Base-by-base conservation (phyloP, 2,113 vertebrate genomes). In the Bujurquina vittata region DNA sequence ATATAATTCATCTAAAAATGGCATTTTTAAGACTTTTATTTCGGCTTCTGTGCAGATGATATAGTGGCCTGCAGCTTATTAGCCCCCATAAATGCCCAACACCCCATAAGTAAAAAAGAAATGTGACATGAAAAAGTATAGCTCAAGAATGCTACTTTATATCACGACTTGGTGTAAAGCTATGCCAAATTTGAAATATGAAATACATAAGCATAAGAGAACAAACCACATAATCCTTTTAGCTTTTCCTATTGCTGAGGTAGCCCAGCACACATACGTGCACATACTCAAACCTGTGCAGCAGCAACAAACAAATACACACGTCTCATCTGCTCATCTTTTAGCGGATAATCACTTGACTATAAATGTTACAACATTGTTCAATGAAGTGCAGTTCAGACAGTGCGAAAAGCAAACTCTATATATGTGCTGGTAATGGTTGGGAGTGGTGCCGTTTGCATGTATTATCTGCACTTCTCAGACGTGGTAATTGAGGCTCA, bases 381-480 rank as follows among this genome's bases (percentile, higher is more conserved):
- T 91, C 61, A 88, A 86, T 88, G 87, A 88, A 92, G 88, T 89
- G 78, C 61, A 29, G 79, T 85, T 87, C 88, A 92, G 90, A 91
- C 90, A 67, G 84, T 55, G 88, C 69, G 87, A 92, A 85, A 89
- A 88, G 88, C 80, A 89, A 92, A 93, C 93, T 90, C 87, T 87
- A 88, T 92, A 75, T 90, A 58, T 87, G 87, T 88, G 80, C 87
- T 87, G 87, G 88, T 94, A 95, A 94, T 95, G 91, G 91, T 65
- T 59, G 84, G 86, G 89, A 94, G 88, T 92, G 93, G 92, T 93
- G 87, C 91, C 90, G 91, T 91, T 93, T 93, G 93, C 94, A 94
- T 95, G 93, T 94, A 94, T 95, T 93, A 94, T 92, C 91, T 90
- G 80, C 84, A 87, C 90, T 88, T 93, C 91, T 93, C 93, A 94